Conservation (phyloP, 2,888 invertebrate species). For the Prosopocoilus inquinatus region DNA sequence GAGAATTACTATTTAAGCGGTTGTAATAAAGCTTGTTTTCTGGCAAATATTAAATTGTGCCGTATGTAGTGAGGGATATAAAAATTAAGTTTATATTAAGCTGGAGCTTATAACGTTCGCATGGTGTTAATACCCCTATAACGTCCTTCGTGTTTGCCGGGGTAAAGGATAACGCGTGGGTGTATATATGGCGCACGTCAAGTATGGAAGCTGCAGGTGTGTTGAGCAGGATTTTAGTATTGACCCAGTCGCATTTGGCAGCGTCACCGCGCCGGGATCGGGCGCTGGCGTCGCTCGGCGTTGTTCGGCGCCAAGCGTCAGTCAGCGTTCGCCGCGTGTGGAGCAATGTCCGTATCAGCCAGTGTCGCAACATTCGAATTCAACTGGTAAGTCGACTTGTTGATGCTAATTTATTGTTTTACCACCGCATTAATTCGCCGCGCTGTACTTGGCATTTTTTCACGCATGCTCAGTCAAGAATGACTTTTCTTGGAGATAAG, state of each 20-base stretch:
- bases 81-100: too few species aligned
- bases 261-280: constrained; percentile 46
- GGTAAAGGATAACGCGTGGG: constrained; percentile 24
- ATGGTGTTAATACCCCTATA: too few species aligned
- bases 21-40: too few species aligned
- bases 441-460: too few species aligned
- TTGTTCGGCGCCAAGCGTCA: constrained; percentile 45
- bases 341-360: constrained; percentile 47
- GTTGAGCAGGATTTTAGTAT: constrained; percentile 40
- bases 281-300: constrained; percentile 49
- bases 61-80: too few species aligned
- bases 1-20: too few species aligned
- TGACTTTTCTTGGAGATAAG: too few species aligned
- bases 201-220: constrained; percentile 36
- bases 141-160: too few species aligned
- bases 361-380: constrained; percentile 42
- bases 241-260: constrained; percentile 48
- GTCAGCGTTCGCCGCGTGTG: constrained; percentile 48
- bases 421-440: too few species aligned
- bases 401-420: constrained; percentile 9
- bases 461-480: too few species aligned
- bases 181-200: constrained; percentile 38
- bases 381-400: constrained; percentile 46
- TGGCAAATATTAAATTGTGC: too few species aligned
- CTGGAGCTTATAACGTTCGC: too few species aligned